These are phyloP conservation scores for Lasioglossum morio DNA, from an alignment of 2,888 invertebrate genomes.

Conservation along the genomic window DNA sequence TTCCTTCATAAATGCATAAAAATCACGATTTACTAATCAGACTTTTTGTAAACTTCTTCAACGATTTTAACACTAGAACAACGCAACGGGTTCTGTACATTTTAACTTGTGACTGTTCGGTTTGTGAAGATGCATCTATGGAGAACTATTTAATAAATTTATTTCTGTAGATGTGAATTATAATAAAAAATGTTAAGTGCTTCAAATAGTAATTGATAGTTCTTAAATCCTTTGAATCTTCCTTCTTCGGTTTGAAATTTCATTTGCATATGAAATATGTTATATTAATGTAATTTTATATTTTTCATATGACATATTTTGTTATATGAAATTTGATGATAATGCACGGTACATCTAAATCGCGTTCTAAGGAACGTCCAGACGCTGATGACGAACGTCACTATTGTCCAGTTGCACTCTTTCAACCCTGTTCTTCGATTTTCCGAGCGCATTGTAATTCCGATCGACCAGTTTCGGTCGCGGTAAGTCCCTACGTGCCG, in stretches of 20 bases:
- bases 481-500: constrained; percentile 83
- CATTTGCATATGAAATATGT: background rate
- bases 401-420: constrained; percentile 55
- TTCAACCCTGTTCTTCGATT: constrained; percentile 61
- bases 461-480: constrained; percentile 82
- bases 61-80: too few species aligned
- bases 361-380: background rate
- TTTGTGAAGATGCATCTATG: background rate
- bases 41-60: background rate
- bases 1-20: too few species aligned
- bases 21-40: too few species aligned
- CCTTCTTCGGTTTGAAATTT: background rate
- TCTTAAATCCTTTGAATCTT: background rate
- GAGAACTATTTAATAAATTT: background rate
- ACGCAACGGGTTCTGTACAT: background rate
- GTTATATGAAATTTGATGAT: background rate
- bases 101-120: background rate
- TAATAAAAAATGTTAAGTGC: background rate
- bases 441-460: constrained; percentile 82
- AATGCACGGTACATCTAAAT: background rate
- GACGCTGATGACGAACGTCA: constrained; percentile 31
- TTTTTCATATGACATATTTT: too few species aligned
- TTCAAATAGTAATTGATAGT: background rate
- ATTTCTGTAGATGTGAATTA: background rate
- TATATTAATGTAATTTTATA: too few species aligned